Percentiles rank a stretch among this genome's conserved stretches.
Evolutionary conservation across 2,113 vertebrate genomes (phyloP).

Genomic region (Anhinga anhinga): DNA sequence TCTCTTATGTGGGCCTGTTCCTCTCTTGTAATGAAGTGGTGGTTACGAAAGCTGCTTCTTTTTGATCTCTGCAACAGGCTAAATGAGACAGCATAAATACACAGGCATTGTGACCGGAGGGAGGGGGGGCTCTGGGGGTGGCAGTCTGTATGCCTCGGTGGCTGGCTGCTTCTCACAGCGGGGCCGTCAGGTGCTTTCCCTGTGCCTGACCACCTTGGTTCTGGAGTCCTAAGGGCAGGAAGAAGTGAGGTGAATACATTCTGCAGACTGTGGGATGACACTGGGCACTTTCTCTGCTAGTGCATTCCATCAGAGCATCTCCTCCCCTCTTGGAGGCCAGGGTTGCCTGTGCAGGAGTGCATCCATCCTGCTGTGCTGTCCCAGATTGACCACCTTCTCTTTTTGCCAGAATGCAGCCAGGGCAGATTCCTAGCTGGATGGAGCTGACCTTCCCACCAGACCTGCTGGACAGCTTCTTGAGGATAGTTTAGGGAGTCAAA

Average conservation of each 20-base stretch:
- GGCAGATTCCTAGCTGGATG: conserved; percentile 30
- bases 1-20: not conserved
- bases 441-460: conserved; percentile 24
- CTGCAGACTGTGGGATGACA: not conserved
- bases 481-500: not conserved
- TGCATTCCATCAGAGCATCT: not conserved
- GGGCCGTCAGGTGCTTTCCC: not conserved
- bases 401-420: conserved; percentile 22
- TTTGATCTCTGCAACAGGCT: not conserved
- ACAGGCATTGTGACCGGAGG: not conserved
- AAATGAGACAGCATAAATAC: not conserved
- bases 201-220: not conserved
- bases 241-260: not conserved
- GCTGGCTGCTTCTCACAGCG: not conserved
- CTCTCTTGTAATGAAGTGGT: not conserved
- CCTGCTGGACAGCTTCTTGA: conserved; percentile 35
- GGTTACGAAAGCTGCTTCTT: not conserved
- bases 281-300: not conserved
- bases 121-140: not conserved
- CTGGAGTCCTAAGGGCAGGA: not conserved
- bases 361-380: not conserved
- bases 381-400: not conserved
- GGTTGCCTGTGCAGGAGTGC: not conserved
- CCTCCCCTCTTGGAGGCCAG: not conserved
- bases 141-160: not conserved